Base-by-base conservation (phyloP, 2,113 vertebrate species). In the Cyanocitta stelleri region DNA sequence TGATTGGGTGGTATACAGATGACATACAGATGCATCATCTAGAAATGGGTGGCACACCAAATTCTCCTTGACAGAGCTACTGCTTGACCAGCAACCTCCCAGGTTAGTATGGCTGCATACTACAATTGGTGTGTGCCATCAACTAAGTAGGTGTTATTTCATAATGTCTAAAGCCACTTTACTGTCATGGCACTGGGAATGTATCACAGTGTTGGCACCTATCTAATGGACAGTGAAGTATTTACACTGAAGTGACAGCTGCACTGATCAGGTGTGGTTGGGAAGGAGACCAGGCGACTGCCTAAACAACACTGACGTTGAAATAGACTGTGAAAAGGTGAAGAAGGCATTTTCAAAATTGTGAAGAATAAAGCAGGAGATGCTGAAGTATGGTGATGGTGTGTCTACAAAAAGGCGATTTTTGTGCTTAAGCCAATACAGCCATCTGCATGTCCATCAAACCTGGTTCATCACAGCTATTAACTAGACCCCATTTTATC, bases 191-290 rank as follows among this genome's bases (percentile, higher is more conserved):
- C 4, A 7, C 27, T 48, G 51, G 37, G 32, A 87, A 56, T 5
- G 51, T 30, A 39, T 2, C 23, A 35, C 35, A 41, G 6, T 16
- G 33, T 7, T 71, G 39, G 7, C 29, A 79, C 5, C 51, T 52
- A 2, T 37, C 23, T 49, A 55, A 37, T 3, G 23, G 10, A 21
- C 58, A 48, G 8, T 72, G 58, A 80, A 69, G 27, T 61, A 52
- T 35, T 80, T 39, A 33, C 33, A 33, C 11, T 9, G 26, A 86
- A 64, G 44, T 37, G 20, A 21, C 2, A 23, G 35, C 51, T 59
- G 58, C 20, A 24, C 27, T 7, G 2, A 33, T 43, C 39, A 59
- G 35, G 26, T 0, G 0, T 43, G 27, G 13, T 9, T 86, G 24
- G 48, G 48, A 76, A 75, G 14, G 6, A 51, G 20, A 75, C 35